phyloP scores from a whole-genome alignment of 2,888 invertebrate genomes.

The Ichneumon xanthorius region DNA sequence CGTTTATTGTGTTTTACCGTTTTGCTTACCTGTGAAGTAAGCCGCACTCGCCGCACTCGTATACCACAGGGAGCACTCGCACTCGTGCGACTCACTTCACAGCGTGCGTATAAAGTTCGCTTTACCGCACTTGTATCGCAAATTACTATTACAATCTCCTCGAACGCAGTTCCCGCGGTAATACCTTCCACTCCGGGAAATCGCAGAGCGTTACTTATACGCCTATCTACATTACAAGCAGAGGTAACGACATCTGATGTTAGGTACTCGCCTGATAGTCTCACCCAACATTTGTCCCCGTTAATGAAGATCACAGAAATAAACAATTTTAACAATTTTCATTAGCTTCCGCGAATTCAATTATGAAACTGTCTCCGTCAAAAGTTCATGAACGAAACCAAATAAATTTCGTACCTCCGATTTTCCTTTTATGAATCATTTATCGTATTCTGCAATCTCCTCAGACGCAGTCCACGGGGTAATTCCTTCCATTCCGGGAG shows the following conservation, averaged over 20 bases:
- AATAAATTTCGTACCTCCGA: neutral
- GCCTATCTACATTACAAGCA: neutral
- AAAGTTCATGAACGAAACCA: neutral
- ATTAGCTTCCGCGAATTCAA: neutral
- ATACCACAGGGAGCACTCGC: too few species aligned
- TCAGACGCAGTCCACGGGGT: slow-evolving; percentile 1
- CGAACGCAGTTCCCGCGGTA: slow-evolving; percentile 7
- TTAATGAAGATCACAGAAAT: neutral
- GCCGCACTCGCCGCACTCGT: too few species aligned
- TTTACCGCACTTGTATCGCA: too few species aligned
- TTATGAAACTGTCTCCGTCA: neutral
- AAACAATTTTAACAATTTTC: neutral
- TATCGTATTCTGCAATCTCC: slow-evolving; percentile 20
- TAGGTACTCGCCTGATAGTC: too few species aligned
- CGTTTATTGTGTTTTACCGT: too few species aligned
- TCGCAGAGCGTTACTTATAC: slow-evolving; percentile 25
- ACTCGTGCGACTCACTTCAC: too few species aligned
- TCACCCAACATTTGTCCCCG: neutral
- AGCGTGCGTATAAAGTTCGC: too few species aligned
- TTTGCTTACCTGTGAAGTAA: too few species aligned
- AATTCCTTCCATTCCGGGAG: slow-evolving; percentile 25
- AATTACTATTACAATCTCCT: neutral
- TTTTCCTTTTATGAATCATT: slow-evolving; percentile 1
- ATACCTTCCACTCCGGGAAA: slow-evolving; percentile 23
- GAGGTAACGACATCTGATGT: too few species aligned